These are phyloP conservation scores for Enteromius radiatus DNA, from an alignment of 2,797 vertebrate genomes.

Conservation along the genomic window DNA sequence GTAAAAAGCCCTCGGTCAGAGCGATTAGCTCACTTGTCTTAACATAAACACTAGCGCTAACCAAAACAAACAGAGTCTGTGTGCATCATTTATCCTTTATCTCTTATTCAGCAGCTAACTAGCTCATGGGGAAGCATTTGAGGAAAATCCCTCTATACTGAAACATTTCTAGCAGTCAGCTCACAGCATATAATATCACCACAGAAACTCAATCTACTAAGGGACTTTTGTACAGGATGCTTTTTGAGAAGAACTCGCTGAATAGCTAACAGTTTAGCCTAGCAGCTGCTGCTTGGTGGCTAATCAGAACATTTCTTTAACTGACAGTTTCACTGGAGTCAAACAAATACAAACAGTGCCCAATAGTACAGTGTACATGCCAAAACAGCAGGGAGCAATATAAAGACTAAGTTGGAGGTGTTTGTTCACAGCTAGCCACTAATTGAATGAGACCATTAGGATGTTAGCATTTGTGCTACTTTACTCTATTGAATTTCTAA, in stretches of 20 bases:
- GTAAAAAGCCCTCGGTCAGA: slow-evolving; percentile 13
- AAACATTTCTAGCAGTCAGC: background rate
- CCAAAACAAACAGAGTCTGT: slow-evolving; percentile 17
- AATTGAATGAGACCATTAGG: background rate
- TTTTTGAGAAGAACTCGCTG: slow-evolving; percentile 6
- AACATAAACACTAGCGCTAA: slow-evolving; percentile 14
- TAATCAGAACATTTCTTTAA: slow-evolving; percentile 21
- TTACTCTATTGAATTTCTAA: background rate
- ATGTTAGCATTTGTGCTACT: background rate
- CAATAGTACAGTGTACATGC: slow-evolving; percentile 8
- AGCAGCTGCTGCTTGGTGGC: slow-evolving; percentile 1
- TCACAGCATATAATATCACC: slow-evolving; percentile 7
- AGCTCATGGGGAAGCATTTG: background rate
- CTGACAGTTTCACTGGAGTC: slow-evolving; percentile 1
- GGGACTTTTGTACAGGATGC: background rate
- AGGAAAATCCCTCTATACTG: background rate
- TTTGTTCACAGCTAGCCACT: background rate
- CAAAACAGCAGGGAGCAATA: slow-evolving; percentile 15
- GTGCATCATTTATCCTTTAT: slow-evolving; percentile 33
- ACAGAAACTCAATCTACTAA: background rate
- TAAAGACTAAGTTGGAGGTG: slow-evolving; percentile 8
- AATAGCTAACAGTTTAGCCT: slow-evolving; percentile 10
- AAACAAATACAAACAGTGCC: slow-evolving; percentile 14
- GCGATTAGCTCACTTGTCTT: slow-evolving; percentile 19
- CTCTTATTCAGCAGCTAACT: slow-evolving; percentile 19